Base-by-base conservation (phyloP, 2,797 vertebrate species). In the Microchirus variegatus region DNA sequence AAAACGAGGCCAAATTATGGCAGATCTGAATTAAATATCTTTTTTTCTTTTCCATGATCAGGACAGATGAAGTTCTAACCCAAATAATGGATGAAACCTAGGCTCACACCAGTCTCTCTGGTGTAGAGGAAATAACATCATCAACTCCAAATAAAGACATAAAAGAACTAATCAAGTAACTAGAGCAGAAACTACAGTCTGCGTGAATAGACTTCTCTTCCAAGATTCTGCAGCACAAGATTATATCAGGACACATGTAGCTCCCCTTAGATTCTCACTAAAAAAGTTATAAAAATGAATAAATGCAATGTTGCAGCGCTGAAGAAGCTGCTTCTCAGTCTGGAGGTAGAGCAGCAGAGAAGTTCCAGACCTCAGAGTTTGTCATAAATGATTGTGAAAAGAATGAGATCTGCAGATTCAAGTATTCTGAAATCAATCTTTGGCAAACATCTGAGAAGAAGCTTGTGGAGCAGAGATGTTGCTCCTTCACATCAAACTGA, bases 11-110 rank as follows among this genome's bases (percentile, higher is more conserved):
- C 47, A 49, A 60, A 35, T 58, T 19, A 42, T 46, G 59, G 40
- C 37, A 26, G 57, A 73, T 53, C 37, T 56, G 36, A 41, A 31
- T 31, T 31, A 4, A 31, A 31, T 31, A 31, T 31, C 5, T 31
- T 31, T 31, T 31, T 31, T 31, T 8, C 18, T 40, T 11, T 4
- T 42, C n/a, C 0, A 46, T 16, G 35, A 67, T 10, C 13, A 44
- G 58, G 78, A 81, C 73, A 70, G 53, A 16, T 26, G 52, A 57
- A 61, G 77, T 9, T 53, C 9, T 9, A n/a, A 18, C 10, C 41
- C 36, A 5, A 51, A 51, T 80, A 87, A 85, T 78, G 67, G 77
- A 77, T 81, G 61, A 70, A 84, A 75, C 80, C 69, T 59, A 67
- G 77, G 52, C 77, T 75, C 74, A 37, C 48, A 31, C 51, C 12